Base-by-base conservation (phyloP, 2,888 invertebrate genomes). In the Oligia latruncula region DNA sequence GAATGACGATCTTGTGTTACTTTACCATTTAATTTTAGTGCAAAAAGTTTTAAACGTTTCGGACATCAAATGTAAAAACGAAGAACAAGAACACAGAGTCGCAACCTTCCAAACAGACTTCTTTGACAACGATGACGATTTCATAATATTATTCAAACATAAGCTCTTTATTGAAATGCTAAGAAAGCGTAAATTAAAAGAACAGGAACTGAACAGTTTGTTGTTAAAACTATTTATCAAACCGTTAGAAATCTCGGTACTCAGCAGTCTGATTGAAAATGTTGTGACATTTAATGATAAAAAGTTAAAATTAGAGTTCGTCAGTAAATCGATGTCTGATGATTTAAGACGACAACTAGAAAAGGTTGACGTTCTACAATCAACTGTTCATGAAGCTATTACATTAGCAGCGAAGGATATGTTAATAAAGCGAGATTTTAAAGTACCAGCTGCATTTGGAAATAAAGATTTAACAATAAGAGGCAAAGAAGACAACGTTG, bases 401-500 rank as follows among this genome's bases (percentile, higher is more conserved):
- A 72, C 66, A 68, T 52, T 71, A 4, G 72, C 65, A 43, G 81
- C 82, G 23, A 65, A 55, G 29, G 29, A 46, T 49, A 78, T 82
- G 23, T 55, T 88, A 60, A 29, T 15, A 17, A 60, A 74, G 0
- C 46, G 40, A 5, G 15, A 40, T 23, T 71, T 71, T 1, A 55
- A 71, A 58, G 71, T 71, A 58, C 55, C 55, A 6, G n/a, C n/a
- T 20, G 55, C 77, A 13, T 88, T 88, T 73, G 88, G 88, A 29
- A 88, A 88, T 62, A 72, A 62, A 35, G 87, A 88, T 58, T 60
- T 88, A 49, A 78, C 78, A n/a, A 60, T 88, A 52, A 77, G 80
- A 71, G 85, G 87, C 6, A 79, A 65, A 66, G 58, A 78, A 23
- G 60, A 60, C 3, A 29, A 77, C 15, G 15, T 40, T 6, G 46